Evolutionary conservation across 2,797 vertebrate genomes (phyloP).

Genomic region (Cetoscarus ocellatus): DNA sequence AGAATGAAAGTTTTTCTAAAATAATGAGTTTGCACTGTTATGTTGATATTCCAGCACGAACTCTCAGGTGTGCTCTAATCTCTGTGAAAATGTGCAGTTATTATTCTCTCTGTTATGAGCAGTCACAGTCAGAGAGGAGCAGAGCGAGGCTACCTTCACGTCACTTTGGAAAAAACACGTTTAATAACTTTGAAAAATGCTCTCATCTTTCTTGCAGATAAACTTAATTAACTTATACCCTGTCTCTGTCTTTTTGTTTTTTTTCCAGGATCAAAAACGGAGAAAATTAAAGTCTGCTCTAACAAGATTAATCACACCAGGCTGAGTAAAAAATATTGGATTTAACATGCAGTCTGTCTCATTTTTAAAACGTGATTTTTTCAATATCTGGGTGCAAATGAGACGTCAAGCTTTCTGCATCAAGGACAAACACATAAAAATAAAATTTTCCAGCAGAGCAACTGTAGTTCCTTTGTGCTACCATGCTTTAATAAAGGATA

Average conservation of each 20-base stretch:
- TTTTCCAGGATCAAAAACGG: neutral
- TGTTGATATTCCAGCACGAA: neutral
- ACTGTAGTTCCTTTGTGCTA: neutral
- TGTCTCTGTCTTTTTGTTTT: neutral
- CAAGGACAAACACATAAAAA: neutral
- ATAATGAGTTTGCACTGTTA: neutral
- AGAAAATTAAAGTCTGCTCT: neutral
- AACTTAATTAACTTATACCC: neutral
- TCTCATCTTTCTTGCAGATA: neutral
- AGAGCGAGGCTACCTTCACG: neutral
- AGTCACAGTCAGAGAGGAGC: neutral
- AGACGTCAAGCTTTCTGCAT: neutral
- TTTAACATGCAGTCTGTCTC: neutral
- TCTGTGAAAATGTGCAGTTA: neutral
- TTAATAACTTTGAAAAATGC: neutral
- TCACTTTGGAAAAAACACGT: constrained; percentile 1
- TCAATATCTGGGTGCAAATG: constrained; percentile 6
- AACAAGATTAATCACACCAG: neutral
- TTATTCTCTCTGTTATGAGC: neutral
- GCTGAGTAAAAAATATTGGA: neutral
- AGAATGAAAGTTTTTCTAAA: neutral
- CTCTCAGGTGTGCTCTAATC: neutral
- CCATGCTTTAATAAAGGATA: constrained; percentile 17
- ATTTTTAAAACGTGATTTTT: constrained; percentile 6
- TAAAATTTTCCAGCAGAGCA: constrained; percentile 5